Evolutionary conservation across 2,888 invertebrate genomes (phyloP).

Genomic region (Tortricodes alternella): DNA sequence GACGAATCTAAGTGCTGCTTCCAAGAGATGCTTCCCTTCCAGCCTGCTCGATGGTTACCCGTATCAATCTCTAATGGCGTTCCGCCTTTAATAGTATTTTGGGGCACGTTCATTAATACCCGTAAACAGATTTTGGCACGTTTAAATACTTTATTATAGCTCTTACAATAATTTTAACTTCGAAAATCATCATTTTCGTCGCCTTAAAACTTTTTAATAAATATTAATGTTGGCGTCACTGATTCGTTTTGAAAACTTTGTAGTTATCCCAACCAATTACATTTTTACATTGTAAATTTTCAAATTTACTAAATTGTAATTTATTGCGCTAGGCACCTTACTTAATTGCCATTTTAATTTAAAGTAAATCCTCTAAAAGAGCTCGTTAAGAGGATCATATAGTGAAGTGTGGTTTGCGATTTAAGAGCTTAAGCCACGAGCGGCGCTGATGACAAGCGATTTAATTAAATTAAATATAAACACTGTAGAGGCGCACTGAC

Average conservation of each 20-base stretch:
- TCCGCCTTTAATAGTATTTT: constrained; percentile 18
- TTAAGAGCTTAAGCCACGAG: constrained; percentile 69
- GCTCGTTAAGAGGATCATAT: constrained; percentile 62
- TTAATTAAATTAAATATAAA: constrained; percentile 67
- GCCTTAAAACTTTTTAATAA: neutral
- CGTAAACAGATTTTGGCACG: neutral
- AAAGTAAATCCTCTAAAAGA: constrained; percentile 55
- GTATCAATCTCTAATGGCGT: constrained; percentile 36
- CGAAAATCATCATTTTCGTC: no score
- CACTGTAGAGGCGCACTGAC: constrained; percentile 46
- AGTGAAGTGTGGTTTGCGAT: constrained; percentile 66
- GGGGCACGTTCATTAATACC: neutral
- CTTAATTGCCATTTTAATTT: constrained; percentile 59
- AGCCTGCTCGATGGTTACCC: constrained; percentile 36
- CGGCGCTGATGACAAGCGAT: constrained; percentile 68
- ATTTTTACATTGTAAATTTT: constrained; percentile 5
- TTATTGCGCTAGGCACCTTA: constrained; percentile 35
- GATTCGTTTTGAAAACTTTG: neutral
- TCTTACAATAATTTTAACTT: no score
- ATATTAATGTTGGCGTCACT: neutral
- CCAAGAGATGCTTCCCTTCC: constrained; percentile 42
- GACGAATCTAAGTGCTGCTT: constrained; percentile 53
- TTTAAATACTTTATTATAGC: neutral
- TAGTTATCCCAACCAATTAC: neutral
- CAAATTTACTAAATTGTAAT: constrained; percentile 16